Evolutionary conservation across 2,888 invertebrate species (phyloP).

Genomic region (Eupithecia pulchellata): DNA sequence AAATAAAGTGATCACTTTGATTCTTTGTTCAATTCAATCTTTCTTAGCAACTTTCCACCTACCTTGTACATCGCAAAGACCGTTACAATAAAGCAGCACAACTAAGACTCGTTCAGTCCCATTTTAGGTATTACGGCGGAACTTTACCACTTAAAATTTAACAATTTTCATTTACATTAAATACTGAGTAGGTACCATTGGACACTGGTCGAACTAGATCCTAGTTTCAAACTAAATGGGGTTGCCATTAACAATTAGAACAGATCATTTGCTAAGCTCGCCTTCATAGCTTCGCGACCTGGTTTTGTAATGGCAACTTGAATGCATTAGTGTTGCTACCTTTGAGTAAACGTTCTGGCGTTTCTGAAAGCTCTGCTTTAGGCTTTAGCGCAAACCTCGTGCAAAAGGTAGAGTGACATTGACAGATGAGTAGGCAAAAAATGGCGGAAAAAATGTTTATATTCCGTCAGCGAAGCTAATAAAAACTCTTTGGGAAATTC

Average conservation of each 20-base stretch:
- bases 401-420: slow-evolving; percentile 5
- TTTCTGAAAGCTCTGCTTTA: slow-evolving; percentile 4
- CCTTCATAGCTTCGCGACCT: neutral
- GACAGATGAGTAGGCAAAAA: neutral
- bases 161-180: neutral
- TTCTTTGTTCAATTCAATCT: too few species aligned
- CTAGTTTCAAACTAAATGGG: neutral
- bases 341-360: slow-evolving; percentile 8
- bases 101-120: too few species aligned
- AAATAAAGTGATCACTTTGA: too few species aligned
- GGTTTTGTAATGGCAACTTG: neutral
- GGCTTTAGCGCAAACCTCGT: too few species aligned
- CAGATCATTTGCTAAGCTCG: slow-evolving; percentile 6
- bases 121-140: neutral
- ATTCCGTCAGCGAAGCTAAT: neutral
- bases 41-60: too few species aligned
- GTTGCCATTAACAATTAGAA: neutral
- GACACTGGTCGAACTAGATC: neutral
- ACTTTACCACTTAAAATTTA: neutral
- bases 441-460: neutral
- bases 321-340: slow-evolving; percentile 6
- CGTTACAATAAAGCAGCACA: too few species aligned
- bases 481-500: neutral
- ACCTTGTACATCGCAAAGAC: too few species aligned
- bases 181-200: neutral